These are phyloP conservation scores for Intellagama lesueurii DNA, from an alignment of 2,797 vertebrate genomes.

Conservation along the genomic window DNA sequence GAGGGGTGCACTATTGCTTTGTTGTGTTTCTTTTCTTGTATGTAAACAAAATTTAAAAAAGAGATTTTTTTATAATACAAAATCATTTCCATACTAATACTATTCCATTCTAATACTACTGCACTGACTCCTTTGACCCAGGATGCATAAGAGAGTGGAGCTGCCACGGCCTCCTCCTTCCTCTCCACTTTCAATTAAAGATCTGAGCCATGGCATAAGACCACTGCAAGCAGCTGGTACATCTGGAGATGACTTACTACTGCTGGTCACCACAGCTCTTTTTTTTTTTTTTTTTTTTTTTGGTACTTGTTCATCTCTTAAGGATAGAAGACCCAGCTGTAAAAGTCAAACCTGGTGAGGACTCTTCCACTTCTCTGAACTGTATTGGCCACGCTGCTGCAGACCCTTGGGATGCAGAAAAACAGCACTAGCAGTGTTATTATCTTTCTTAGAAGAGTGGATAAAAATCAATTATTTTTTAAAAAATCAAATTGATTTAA, in stretches of 20 bases:
- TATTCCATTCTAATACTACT: too few species aligned
- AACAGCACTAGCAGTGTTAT: background rate
- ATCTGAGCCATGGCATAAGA: background rate
- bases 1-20: too few species aligned
- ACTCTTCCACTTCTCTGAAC: background rate
- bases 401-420: background rate
- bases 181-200: too few species aligned
- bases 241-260: too few species aligned
- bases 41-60: too few species aligned
- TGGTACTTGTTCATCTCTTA: background rate
- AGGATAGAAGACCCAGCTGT: background rate
- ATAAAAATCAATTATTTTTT: too few species aligned
- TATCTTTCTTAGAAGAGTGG: background rate
- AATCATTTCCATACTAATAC: too few species aligned
- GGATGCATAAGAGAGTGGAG: background rate
- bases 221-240: background rate
- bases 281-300: background rate
- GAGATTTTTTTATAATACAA: too few species aligned
- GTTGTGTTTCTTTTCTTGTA: too few species aligned
- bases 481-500: too few species aligned
- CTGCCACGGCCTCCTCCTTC: background rate
- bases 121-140: too few species aligned
- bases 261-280: too few species aligned
- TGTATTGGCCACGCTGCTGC: background rate
- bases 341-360: background rate